These are phyloP conservation scores for Sebastes hubbsi DNA, from an alignment of 2,797 vertebrate species.

Conservation along the genomic window DNA sequence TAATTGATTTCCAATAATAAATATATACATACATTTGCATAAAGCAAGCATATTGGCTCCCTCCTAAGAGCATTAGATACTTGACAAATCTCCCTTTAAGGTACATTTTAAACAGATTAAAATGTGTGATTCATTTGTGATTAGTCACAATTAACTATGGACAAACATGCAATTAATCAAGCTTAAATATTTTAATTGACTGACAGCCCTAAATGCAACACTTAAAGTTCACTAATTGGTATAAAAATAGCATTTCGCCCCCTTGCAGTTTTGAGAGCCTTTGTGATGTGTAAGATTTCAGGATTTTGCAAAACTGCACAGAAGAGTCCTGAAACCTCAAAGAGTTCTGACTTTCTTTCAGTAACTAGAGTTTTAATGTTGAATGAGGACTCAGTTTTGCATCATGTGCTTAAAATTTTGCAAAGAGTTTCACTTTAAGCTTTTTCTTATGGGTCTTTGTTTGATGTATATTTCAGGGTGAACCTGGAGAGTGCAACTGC, in stretches of 20 bases:
- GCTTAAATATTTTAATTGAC: no score
- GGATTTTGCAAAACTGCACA: conserved; percentile 18
- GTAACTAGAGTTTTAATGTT: conserved; percentile 23
- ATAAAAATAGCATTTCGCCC: neutral
- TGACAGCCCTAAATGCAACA: no score
- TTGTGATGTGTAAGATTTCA: conserved; percentile 12
- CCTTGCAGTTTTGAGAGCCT: neutral
- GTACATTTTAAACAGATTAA: no score
- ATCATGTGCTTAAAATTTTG: conserved; percentile 22
- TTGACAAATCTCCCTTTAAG: no score
- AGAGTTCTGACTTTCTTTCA: neutral
- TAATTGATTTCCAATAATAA: no score
- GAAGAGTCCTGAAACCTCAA: conserved; percentile 16
- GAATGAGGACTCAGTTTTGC: conserved; percentile 21
- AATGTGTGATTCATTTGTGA: no score
- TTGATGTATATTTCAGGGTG: conserved; percentile 83
- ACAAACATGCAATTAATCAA: no score
- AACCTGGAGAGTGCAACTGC: conserved; percentile 90
- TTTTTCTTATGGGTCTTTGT: conserved; percentile 10
- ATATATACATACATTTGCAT: no score
- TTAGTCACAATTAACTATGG: no score
- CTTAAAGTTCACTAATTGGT: neutral
- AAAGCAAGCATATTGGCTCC: no score
- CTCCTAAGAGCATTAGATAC: no score
- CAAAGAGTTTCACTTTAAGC: conserved; percentile 27